phyloP scores from a whole-genome alignment of 2,797 vertebrate genomes.

The Nasua narica region DNA sequence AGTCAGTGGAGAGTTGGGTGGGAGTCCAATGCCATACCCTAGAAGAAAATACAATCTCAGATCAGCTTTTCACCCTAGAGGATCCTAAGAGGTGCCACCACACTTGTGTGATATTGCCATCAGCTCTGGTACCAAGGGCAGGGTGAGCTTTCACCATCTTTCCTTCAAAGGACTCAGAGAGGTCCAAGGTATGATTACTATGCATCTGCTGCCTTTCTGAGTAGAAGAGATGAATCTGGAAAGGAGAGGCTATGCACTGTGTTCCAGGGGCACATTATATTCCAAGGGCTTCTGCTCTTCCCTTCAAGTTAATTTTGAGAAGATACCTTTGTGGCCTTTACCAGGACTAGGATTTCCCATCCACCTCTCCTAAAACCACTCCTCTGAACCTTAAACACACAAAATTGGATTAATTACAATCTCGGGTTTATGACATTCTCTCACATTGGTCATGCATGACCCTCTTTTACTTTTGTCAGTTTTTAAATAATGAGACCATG shows the following conservation, averaged over 20 bases:
- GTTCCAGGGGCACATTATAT: not conserved
- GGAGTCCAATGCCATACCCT: slow-evolving; percentile 98
- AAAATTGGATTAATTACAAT: not conserved
- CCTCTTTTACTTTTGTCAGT: not conserved
- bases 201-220: not conserved
- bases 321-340: not conserved
- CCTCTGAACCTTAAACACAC: not conserved
- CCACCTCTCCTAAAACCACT: not conserved
- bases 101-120: not conserved
- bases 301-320: not conserved
- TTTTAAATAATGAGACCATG: not conserved
- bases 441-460: not conserved
- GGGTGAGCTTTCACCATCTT: not conserved
- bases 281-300: not conserved
- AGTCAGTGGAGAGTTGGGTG: slow-evolving; percentile 94
- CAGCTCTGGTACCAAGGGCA: not conserved
- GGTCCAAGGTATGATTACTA: not conserved
- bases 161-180: not conserved
- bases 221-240: not conserved
- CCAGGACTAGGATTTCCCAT: not conserved
- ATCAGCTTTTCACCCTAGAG: not conserved
- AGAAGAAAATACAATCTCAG: slow-evolving; percentile 62
- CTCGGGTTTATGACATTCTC: not conserved
- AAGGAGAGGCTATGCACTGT: not conserved
- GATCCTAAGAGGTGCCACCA: not conserved